Evolutionary conservation across 2,888 invertebrate genomes (phyloP).

Genomic region (Torymus auratus): DNA sequence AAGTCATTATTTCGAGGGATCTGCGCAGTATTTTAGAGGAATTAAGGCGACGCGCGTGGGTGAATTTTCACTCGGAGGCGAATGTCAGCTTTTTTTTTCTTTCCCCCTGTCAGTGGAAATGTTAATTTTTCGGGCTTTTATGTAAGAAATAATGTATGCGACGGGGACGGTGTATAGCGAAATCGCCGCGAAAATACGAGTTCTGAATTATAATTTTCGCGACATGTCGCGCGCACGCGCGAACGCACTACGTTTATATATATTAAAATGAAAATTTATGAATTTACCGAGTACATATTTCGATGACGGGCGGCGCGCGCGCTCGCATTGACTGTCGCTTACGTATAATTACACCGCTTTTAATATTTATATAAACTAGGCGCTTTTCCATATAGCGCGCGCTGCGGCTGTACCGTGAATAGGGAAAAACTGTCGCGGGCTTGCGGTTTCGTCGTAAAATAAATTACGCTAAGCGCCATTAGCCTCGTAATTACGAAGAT

Average conservation of each 20-base stretch:
- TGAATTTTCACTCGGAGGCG: neutral
- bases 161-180: too few species aligned
- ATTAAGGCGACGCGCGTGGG: neutral
- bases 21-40: conserved; percentile 6
- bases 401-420: too few species aligned
- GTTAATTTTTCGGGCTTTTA: conserved; percentile 6
- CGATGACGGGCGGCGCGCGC: too few species aligned
- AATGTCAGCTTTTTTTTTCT: neutral
- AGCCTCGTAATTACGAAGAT: too few species aligned
- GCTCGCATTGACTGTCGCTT: too few species aligned
- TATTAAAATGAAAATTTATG: conserved; percentile 29
- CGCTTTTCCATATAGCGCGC: too few species aligned
- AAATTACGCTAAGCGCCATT: too few species aligned
- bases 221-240: neutral
- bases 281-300: neutral
- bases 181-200: neutral
- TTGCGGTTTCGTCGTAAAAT: too few species aligned
- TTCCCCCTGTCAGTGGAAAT: neutral
- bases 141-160: conserved; percentile 28
- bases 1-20: neutral
- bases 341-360: too few species aligned
- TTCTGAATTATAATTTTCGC: conserved; percentile 9
- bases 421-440: too few species aligned
- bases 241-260: neutral
- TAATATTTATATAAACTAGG: too few species aligned